Percentiles rank a stretch among this genome's conserved stretches.
These are phyloP conservation scores for Venustaconcha ellipsiformis DNA, from an alignment of 1,140 invertebrate genomes.

Conservation along the genomic window DNA sequence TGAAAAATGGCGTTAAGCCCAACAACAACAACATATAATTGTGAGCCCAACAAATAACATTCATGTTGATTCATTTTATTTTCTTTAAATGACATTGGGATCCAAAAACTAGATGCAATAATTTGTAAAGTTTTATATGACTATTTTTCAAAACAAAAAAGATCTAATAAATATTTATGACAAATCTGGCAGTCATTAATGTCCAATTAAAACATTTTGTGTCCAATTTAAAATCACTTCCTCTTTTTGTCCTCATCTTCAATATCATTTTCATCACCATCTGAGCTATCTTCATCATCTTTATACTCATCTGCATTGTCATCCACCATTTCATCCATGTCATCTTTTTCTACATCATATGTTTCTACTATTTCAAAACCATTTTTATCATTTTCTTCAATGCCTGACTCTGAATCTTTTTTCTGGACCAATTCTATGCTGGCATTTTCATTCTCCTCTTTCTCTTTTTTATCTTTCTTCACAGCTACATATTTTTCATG, in stretches of 20 bases:
- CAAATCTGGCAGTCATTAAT: too few relatives aligned
- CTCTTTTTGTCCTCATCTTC: conserved; percentile 13
- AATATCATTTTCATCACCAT: conserved; percentile 46
- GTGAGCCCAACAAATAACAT: too few relatives aligned
- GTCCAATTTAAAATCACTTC: too few relatives aligned
- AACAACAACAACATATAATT: too few relatives aligned
- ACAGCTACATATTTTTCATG: conserved; percentile 51
- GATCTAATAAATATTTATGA: too few relatives aligned
- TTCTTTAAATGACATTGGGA: too few relatives aligned
- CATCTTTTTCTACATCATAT: conserved; percentile 44
- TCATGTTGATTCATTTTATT: too few relatives aligned
- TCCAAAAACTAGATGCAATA: too few relatives aligned
- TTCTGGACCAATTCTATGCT: conserved; percentile 48
- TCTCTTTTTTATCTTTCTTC: conserved; percentile 73
- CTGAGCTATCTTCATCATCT: conserved; percentile 50
- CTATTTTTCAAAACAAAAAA: too few relatives aligned
- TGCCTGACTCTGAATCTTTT: conserved; percentile 35
- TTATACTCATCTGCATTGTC: conserved; percentile 74
- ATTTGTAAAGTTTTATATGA: too few relatives aligned
- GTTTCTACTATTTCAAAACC: conserved; percentile 49
- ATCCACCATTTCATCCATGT: conserved; percentile 60
- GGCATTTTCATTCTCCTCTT: conserved; percentile 76
- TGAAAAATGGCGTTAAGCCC: too few relatives aligned
- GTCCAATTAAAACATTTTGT: too few relatives aligned
- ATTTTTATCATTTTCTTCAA: conserved; percentile 44